These are phyloP conservation scores for Falcaria lacertinaria DNA, from an alignment of 2,888 invertebrate species.

Conservation along the genomic window DNA sequence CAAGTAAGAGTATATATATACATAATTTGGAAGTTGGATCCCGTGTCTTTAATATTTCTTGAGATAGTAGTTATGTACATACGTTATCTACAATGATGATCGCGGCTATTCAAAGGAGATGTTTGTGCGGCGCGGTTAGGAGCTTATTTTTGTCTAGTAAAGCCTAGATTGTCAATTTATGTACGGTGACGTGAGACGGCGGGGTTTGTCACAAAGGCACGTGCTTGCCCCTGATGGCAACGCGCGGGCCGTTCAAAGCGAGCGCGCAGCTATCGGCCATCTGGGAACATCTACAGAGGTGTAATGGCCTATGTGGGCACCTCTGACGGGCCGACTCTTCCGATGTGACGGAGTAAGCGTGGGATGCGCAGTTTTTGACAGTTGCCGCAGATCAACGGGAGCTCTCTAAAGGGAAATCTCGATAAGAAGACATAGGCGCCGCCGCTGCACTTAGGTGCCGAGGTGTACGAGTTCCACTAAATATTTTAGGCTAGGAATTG, in stretches of 20 bases:
- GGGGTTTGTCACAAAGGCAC: slow-evolving; percentile 63
- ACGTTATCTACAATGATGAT: slow-evolving; percentile 14
- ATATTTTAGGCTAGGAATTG: no score
- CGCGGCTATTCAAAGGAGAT: slow-evolving; percentile 32
- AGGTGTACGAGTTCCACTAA: no score
- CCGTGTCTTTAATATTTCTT: background rate
- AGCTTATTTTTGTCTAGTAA: slow-evolving; percentile 35
- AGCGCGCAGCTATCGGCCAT: slow-evolving; percentile 48
- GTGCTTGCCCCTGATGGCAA: slow-evolving; percentile 63
- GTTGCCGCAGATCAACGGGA: slow-evolving; percentile 48
- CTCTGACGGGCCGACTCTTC: slow-evolving; percentile 63
- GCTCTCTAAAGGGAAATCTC: slow-evolving; percentile 40
- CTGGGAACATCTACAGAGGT: slow-evolving; percentile 60
- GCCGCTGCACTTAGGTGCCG: background rate
- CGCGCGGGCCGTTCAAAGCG: slow-evolving; percentile 57
- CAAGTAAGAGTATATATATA: no score
- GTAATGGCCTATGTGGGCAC: slow-evolving; percentile 73
- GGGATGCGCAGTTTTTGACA: slow-evolving; percentile 55
- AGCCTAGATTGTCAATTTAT: slow-evolving; percentile 66
- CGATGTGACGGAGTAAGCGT: slow-evolving; percentile 54
- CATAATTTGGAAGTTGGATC: no score
- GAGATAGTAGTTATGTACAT: slow-evolving; percentile 10
- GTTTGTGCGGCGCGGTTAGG: slow-evolving; percentile 31
- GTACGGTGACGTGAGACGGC: slow-evolving; percentile 64
- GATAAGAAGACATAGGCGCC: slow-evolving; percentile 40